Percentiles rank a stretch among this genome's conserved stretches.
phyloP scores from a whole-genome alignment of 2,797 vertebrate genomes.

The Pipistrellus nathusii region DNA sequence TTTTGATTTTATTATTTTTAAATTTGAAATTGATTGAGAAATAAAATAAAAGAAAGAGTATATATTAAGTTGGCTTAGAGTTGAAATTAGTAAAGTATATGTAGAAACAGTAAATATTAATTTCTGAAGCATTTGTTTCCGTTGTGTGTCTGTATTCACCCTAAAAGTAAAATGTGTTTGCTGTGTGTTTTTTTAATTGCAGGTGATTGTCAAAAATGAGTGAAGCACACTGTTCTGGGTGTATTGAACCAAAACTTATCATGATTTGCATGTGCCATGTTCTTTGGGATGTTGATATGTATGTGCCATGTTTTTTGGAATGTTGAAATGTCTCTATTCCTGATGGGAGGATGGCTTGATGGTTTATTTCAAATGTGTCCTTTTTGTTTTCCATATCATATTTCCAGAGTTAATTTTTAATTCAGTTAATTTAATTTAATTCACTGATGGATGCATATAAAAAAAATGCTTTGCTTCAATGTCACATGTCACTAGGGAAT shows the following conservation, averaged over 20 bases:
- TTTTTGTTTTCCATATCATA: not conserved
- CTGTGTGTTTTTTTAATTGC: not conserved
- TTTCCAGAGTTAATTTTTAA: slow-evolving; percentile 46
- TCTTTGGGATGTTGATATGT: not conserved
- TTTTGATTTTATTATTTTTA: slow-evolving; percentile 18
- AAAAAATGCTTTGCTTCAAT: not conserved
- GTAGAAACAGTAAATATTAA: not conserved
- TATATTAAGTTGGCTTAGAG: not conserved
- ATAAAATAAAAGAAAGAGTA: not conserved
- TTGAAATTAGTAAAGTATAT: not conserved
- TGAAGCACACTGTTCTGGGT: not conserved
- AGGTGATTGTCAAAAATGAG: not conserved
- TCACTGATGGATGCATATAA: not conserved
- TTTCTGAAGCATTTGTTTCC: slow-evolving; percentile 31
- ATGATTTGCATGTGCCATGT: not conserved
- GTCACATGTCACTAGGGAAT: not conserved
- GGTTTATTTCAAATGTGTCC: not conserved
- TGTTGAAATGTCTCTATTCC: not conserved
- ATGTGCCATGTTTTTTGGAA: not conserved
- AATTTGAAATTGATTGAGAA: not conserved
- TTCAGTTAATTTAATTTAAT: slow-evolving; percentile 54
- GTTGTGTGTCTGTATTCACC: not conserved
- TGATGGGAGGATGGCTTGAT: not conserved
- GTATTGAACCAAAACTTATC: not conserved
- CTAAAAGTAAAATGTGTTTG: not conserved